These are phyloP conservation scores for Metellina segmentata DNA, from an alignment of 2,888 invertebrate genomes.

Conservation along the genomic window DNA sequence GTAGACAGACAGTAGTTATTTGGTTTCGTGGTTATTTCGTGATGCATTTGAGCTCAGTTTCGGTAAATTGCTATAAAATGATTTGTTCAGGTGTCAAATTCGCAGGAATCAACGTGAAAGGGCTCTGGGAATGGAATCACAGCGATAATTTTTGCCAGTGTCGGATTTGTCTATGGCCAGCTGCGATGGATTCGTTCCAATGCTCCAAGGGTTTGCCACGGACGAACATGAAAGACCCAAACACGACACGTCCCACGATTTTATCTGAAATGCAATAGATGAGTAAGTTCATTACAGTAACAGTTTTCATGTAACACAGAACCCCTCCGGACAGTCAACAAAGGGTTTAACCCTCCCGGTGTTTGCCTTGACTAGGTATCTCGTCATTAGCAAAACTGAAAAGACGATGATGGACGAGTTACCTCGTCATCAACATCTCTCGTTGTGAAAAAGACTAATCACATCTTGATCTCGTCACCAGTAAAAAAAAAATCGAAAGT, in stretches of 20 bases:
- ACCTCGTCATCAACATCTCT: no score
- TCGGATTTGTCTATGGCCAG: constrained; percentile 87
- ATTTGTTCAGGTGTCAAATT: no score
- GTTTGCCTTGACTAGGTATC: no score
- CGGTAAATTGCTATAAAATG: no score
- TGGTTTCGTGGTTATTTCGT: no score
- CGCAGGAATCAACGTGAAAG: neutral
- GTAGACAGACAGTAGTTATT: no score
- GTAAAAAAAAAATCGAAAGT: no score
- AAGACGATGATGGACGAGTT: no score
- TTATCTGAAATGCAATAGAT: constrained; percentile 85
- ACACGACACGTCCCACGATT: constrained; percentile 87
- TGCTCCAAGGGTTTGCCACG: constrained; percentile 88
- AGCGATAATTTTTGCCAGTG: constrained; percentile 85
- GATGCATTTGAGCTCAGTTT: no score
- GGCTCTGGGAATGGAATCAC: constrained; percentile 65
- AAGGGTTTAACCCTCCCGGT: neutral
- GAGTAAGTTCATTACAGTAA: neutral
- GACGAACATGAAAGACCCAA: constrained; percentile 90
- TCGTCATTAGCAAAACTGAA: no score
- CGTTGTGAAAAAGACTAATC: no score
- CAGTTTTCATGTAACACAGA: neutral
- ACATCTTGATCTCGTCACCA: no score
- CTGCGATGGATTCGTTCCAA: constrained; percentile 88
- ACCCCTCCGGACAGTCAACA: neutral